Conservation (phyloP, 2,797 vertebrate species). For the Babyrousa celebensis region DNA sequence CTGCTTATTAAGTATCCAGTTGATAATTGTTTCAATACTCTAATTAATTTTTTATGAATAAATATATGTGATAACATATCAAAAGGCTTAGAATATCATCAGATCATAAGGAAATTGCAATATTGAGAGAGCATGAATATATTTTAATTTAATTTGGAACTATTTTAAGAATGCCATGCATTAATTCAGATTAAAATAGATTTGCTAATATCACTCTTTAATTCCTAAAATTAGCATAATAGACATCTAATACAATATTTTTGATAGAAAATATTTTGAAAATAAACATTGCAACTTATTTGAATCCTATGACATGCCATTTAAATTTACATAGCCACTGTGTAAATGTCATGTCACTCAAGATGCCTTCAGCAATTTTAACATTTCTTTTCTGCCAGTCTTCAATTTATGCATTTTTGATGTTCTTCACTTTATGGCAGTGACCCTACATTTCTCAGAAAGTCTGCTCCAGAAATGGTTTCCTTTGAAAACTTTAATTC, state of each 20-base stretch:
- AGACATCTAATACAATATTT: conserved; percentile 63
- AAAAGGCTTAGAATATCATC: neutral
- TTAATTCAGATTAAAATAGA: conserved; percentile 57
- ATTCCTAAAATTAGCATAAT: conserved; percentile 73
- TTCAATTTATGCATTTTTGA: conserved; percentile 59
- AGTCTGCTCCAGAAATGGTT: neutral
- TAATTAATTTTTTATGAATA: conserved; percentile 16
- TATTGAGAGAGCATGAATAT: neutral
- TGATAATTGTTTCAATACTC: conserved; percentile 10
- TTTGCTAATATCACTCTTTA: conserved; percentile 71
- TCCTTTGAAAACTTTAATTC: neutral
- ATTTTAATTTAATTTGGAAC: conserved; percentile 49
- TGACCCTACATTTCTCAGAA: conserved; percentile 51
- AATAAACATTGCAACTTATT: conserved; percentile 67
- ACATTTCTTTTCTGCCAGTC: conserved; percentile 21
- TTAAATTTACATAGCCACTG: conserved; percentile 68
- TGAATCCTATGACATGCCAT: conserved; percentile 12
- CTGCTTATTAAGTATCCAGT: neutral
- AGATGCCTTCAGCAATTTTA: conserved; percentile 29
- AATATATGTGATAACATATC: neutral
- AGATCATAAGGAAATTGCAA: neutral
- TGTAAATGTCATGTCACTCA: conserved; percentile 39
- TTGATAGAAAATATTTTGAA: conserved; percentile 65
- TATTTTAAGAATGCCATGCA: conserved; percentile 47
- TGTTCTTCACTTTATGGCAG: neutral